Percentiles rank a stretch among this genome's conserved stretches.
Conservation (phyloP, 2,113 vertebrate genomes). For the Sander vitreus region DNA sequence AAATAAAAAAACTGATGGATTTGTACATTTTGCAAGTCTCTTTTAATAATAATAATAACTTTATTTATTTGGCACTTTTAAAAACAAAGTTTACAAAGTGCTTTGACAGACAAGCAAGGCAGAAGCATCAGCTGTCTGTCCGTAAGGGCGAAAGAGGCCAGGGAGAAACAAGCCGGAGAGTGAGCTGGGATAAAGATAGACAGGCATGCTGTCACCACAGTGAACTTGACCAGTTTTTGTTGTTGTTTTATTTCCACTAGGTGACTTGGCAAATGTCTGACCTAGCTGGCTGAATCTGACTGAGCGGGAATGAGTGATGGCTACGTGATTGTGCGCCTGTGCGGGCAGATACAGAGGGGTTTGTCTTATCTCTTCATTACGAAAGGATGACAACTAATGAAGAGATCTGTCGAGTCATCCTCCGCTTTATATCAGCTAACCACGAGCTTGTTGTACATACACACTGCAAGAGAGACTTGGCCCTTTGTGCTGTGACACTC, state of each 20-base stretch:
- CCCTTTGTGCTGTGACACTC: conserved; percentile 48
- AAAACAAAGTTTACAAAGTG: no score
- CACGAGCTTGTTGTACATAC: conserved; percentile 19
- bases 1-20: neutral
- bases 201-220: conserved; percentile 1
- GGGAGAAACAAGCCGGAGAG: neutral
- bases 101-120: no score
- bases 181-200: neutral
- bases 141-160: conserved; percentile 27
- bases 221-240: conserved; percentile 39
- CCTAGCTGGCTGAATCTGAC: conserved; percentile 29
- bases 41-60: neutral
- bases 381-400: conserved; percentile 59
- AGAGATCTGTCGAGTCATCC: conserved; percentile 51
- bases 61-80: no score
- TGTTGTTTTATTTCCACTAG: conserved; percentile 29
- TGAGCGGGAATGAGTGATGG: conserved; percentile 42
- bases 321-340: conserved; percentile 21
- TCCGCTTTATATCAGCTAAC: conserved; percentile 56
- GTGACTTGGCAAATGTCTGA: conserved; percentile 30
- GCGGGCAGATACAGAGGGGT: conserved; percentile 34
- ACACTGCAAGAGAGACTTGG: conserved; percentile 26
- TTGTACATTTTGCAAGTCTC: conserved; percentile 3
- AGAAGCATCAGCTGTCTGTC: conserved; percentile 33
- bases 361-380: conserved; percentile 53